Base-by-base conservation (phyloP, 2,888 invertebrate genomes). In the Endotricha flammealis region DNA sequence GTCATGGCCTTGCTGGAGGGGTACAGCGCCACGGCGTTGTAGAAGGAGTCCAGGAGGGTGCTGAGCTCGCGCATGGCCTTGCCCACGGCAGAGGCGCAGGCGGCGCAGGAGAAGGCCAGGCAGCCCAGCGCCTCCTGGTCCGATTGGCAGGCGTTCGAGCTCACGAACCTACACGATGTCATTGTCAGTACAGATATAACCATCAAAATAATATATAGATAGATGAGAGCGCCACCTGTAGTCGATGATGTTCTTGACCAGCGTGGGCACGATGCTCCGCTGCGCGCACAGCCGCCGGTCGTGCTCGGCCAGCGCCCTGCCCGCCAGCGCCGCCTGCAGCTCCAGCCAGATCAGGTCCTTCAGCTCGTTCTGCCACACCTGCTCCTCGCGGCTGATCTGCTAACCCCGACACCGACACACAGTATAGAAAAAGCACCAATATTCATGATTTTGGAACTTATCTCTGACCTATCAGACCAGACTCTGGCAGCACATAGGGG, bases 331-430 rank as follows among this genome's bases (percentile, higher is more conserved):
- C 0, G 96, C 96, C 74, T 95, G 94, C 43, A 97, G 81, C 81
- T 96, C 96, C 52, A 97, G 75, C 97, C 97, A 97, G 53, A 97
- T 93, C 50, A 95, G 88, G 78, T 97, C 96, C 74, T 95, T 95
- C 32, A 95, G 78, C 81, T 95, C 94, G 51, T 93, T 95, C 75
- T 95, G 95, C 94, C 95, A 96, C 27, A 93, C 87, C 42, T 93
- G 91, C 66, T 96, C 95, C 69, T 97, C 96, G 47, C 91, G 90
- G 53, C 95, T 95, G 62, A 93, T 89, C 91, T 93, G 78, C 3
- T n/a, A n/a, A n/a, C n/a, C n/a, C n/a, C n/a, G 80, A 76, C 5
- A 9, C n/a, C n/a, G n/a, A n/a, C n/a, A n/a, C n/a, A n/a, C n/a
- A n/a, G 20, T 17, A 17, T 6, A 6, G 20, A 17, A 17, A 6